Evolutionary conservation across 2,888 invertebrate genomes (phyloP).

Genomic region (Dasysyrphus tricinctus): DNA sequence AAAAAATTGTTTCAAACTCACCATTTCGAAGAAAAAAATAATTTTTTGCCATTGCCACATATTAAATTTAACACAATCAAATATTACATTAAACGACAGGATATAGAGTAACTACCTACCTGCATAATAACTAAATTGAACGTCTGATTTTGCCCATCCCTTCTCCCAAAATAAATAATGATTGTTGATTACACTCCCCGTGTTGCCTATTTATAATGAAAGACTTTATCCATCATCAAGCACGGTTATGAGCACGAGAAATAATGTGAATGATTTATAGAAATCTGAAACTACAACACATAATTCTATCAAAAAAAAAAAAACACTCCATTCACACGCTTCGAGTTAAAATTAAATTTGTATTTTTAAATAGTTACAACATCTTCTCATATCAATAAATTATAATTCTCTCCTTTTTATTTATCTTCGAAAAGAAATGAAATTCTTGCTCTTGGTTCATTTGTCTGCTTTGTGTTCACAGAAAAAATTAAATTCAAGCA

Average conservation of each 20-base stretch:
- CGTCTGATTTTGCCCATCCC: neutral
- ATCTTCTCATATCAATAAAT: slow-evolving; percentile 46
- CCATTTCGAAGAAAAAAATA: no score
- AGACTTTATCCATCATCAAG: neutral
- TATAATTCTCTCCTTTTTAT: slow-evolving; percentile 7
- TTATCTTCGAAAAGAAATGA: slow-evolving; percentile 29
- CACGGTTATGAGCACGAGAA: neutral
- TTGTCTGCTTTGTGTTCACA: slow-evolving; percentile 4
- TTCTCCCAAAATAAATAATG: neutral
- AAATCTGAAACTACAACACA: neutral
- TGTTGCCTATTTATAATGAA: neutral
- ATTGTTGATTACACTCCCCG: neutral
- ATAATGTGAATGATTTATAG: slow-evolving; percentile 12
- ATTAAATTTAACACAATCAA: no score
- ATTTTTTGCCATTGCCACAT: no score
- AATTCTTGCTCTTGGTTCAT: slow-evolving; percentile 1
- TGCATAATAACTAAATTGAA: neutral
- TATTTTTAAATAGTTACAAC: slow-evolving; percentile 65
- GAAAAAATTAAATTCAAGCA: slow-evolving; percentile 55
- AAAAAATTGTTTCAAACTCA: no score
- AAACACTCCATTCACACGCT: slow-evolving; percentile 31
- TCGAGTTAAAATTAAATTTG: slow-evolving; percentile 49
- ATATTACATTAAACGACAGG: neutral
- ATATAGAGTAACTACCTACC: neutral
- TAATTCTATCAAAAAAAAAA: neutral